Percentiles rank a stretch among this genome's conserved stretches.
phyloP scores from a whole-genome alignment of 2,113 vertebrate genomes.

The Condylura cristata region DNA sequence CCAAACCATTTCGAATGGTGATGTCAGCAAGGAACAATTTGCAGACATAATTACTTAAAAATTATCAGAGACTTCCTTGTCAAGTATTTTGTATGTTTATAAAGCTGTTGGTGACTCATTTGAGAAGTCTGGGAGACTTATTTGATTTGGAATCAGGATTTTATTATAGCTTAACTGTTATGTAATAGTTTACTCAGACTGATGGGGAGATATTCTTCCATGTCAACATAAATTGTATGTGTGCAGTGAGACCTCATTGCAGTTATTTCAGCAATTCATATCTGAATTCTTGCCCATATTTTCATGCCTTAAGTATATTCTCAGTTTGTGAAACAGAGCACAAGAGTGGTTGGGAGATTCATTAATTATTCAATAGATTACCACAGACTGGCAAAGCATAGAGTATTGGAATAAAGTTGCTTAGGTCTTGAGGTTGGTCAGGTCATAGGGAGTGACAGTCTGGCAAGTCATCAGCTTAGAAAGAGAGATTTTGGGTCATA shows the following conservation, averaged over 20 bases:
- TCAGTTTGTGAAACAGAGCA: constrained; percentile 62
- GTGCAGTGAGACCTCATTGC: constrained; percentile 80
- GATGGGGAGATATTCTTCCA: constrained; percentile 85
- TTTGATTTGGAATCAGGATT: constrained; percentile 90
- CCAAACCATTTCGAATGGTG: constrained; percentile 89
- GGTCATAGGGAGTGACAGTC: neutral
- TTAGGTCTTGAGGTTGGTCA: neutral
- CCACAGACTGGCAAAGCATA: constrained; percentile 25
- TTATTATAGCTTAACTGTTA: constrained; percentile 91
- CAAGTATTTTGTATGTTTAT: constrained; percentile 92
- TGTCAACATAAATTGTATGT: constrained; percentile 82
- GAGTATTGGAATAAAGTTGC: neutral
- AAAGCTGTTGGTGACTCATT: constrained; percentile 92
- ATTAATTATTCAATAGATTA: constrained; percentile 60
- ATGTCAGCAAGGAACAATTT: constrained; percentile 94
- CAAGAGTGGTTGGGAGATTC: constrained; percentile 37
- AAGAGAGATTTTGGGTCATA: constrained; percentile 13
- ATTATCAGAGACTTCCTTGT: constrained; percentile 93
- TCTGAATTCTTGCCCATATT: constrained; percentile 82
- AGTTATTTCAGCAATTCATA: constrained; percentile 84
- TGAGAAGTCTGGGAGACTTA: constrained; percentile 90
- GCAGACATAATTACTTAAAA: constrained; percentile 92
- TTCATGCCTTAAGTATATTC: constrained; percentile 62
- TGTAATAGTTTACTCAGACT: constrained; percentile 89
- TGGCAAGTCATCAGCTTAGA: neutral